Conservation (phyloP, 2,888 invertebrate species). For the Clusia tigrina region DNA sequence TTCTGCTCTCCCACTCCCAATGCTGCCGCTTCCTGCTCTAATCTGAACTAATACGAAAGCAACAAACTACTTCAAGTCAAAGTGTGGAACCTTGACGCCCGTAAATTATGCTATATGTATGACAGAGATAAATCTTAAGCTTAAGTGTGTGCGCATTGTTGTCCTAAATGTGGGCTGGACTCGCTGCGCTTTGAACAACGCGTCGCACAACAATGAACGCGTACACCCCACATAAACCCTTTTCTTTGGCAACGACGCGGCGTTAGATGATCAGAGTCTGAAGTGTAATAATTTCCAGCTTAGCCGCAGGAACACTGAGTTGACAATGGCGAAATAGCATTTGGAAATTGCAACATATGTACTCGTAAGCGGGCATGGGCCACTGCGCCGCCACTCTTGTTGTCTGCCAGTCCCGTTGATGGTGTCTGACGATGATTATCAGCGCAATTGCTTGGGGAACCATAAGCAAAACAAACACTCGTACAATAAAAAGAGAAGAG, state of each 20-base stretch:
- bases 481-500: neutral
- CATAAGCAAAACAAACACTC: neutral
- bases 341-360: neutral
- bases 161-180: constrained; percentile 2
- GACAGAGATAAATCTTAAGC: neutral
- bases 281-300: constrained; percentile 3
- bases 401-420: neutral
- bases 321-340: constrained; percentile 2
- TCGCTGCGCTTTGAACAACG: no score
- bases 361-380: no score
- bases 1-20: no score
- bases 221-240: neutral
- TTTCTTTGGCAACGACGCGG: neutral
- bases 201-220: neutral
- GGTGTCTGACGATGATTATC: neutral
- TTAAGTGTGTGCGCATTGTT: neutral
- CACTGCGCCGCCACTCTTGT: no score
- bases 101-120: constrained; percentile 2
- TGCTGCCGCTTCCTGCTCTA: no score
- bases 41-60: neutral
- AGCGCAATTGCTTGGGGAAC: neutral
- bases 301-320: neutral
- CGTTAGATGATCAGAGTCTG: constrained; percentile 4
- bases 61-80: neutral
- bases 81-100: neutral